Base-by-base conservation (phyloP, 1,140 invertebrate species). In the Schlechtendalia chinensis region DNA sequence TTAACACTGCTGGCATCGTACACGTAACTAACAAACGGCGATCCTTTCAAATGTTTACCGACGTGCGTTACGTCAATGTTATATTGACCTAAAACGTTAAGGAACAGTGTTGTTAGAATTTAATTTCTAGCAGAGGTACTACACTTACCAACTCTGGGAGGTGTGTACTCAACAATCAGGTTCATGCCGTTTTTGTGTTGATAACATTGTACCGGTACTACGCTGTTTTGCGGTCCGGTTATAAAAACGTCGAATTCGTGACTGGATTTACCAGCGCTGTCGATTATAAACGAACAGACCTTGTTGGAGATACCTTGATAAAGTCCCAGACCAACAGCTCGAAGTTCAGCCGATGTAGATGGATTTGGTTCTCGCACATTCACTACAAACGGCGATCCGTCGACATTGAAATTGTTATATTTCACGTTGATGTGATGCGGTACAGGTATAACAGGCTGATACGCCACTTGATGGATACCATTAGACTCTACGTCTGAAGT, bases 11-110 rank as follows among this genome's bases (percentile, higher is more conserved):
- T 90, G 16, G 95, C 90, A 87, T 99, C 96, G 85, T 95, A 98
- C 1, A 96, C 94, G 86, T 98, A 95, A 84, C 97, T 98, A 81
- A 91, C 93, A 87, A 96, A 99, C 22, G 98, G 98, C 83, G 96
- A 98, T 24, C 97, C 96, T n/a, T 92, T 89, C 24, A 99, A 90
- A 22, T 93, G 91, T 84, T 96, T 94, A 0, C 95, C 94, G 82
- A 94, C 91, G 86, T 97, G 96, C 17, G 97, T 88, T 2, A 99
- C 96, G 86, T 99, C 92, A 82, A 95, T 91, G 83, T 90, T 91
- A 84, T 94, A 93, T 5, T 88, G 88, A 45, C 93, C 92, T 91
- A 83, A 39, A 80, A 84, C n/a, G n/a, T n/a, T 83, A 81, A 80
- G 79, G 74, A 56, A 69, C 54, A 27, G 17, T 77, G 8, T 50